Base-by-base conservation (phyloP, 2,113 vertebrate species). In the Anguilla rostrata region DNA sequence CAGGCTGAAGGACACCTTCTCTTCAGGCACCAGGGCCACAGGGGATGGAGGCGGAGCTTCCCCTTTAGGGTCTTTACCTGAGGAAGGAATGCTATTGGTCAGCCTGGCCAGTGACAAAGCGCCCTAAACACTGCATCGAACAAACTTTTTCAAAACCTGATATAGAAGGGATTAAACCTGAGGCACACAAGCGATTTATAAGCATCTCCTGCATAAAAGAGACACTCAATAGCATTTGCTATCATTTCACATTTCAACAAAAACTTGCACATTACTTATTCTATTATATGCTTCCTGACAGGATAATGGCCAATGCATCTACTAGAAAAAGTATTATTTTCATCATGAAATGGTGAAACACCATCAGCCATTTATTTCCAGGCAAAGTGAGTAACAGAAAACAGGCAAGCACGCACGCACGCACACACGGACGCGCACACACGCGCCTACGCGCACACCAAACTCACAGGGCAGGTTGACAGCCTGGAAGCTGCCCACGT, bases 1-100 rank as follows among this genome's bases (percentile, higher is more conserved):
- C 26, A 99, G 96, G 46, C 98, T 98, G 92, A 99, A 98, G 9
- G 98, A 99, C 14, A 99, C 97, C 88, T 99, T 99, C 90, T 99
- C 98, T 89, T 99, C 98, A 0, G 98, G 97, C 0, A 99, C 96
- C 85, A 99, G 83, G 0, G 96, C 97, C n/a, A 99, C 95, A 0
- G 97, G 96, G 0, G 93, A 96, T 0, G 96, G 92, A 1, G 95
- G 92, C 0, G 94, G 87, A 1, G 96, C 95, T 93, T 99, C 98
- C 0, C 96, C 93, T 91, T 98, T 99, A 0, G 97, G 96, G 94
- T 99, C 98, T 93, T 98, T 99, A 93, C 97, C 98, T 99, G 91
- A 81, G 91, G n/a, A 43, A 71, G 22, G 39, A 34, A 57, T 22
- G 49, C 34, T 39, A 83, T 49, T 2, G 53, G 11, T 75, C 39